A percentile compares a stretch with the other conserved stretches of the same genome.
phyloP scores from a whole-genome alignment of 2,888 invertebrate species.

The Lasioglossum malachurum region DNA sequence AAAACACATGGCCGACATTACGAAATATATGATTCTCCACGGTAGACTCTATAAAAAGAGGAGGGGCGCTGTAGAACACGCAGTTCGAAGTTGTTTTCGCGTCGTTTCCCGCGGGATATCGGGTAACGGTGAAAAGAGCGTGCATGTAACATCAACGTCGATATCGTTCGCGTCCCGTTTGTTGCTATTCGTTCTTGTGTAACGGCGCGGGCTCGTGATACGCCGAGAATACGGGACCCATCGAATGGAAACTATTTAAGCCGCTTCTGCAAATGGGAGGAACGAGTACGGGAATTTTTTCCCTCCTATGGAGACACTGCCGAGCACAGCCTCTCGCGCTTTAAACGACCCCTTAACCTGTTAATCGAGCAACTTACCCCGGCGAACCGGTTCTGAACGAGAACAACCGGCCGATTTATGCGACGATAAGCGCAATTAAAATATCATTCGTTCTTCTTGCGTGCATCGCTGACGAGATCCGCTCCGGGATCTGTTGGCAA shows the following conservation, averaged over 20 bases:
- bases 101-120: slow-evolving; percentile 58
- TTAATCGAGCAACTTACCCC: not conserved
- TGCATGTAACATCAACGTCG: slow-evolving; percentile 50
- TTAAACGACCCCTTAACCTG: not conserved
- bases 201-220: slow-evolving; percentile 43
- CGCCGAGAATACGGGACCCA: slow-evolving; percentile 35
- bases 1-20: slow-evolving; percentile 10
- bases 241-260: slow-evolving; percentile 53
- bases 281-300: not conserved
- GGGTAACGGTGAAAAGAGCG: slow-evolving; percentile 44
- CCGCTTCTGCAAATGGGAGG: slow-evolving; percentile 18
- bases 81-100: slow-evolving; percentile 48
- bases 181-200: slow-evolving; percentile 41
- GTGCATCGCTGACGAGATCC: not conserved
- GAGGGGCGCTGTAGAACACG: slow-evolving; percentile 14
- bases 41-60: slow-evolving; percentile 34
- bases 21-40: slow-evolving; percentile 46
- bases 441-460: not conserved
- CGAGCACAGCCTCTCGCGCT: not conserved
- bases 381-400: not conserved
- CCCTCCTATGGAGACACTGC: slow-evolving; percentile 27
- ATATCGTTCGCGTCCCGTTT: slow-evolving; percentile 49
- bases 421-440: not conserved
- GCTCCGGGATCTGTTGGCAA: not conserved
- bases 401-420: not conserved